Percentiles rank a stretch among this genome's conserved stretches.
phyloP scores from a whole-genome alignment of 2,797 vertebrate genomes.

The Eurystomus glaucurus region DNA sequence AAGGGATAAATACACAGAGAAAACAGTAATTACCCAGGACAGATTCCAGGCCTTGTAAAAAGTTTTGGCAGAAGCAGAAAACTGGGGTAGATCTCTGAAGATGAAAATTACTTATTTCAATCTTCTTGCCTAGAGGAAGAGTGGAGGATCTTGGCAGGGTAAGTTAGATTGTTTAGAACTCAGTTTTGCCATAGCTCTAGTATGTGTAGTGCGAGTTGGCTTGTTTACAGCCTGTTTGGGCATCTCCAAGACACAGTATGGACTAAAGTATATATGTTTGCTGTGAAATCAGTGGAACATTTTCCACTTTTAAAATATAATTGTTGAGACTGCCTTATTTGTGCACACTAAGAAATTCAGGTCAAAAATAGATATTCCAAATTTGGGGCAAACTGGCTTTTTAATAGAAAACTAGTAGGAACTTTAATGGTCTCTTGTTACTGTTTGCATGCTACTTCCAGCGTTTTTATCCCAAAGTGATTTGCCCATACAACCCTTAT shows the following conservation, averaged over 20 bases:
- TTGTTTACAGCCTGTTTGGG: background rate
- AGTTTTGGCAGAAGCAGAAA: background rate
- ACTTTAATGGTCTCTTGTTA: background rate
- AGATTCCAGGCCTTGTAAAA: background rate
- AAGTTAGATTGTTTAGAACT: background rate
- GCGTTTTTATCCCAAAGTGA: background rate
- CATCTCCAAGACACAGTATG: background rate
- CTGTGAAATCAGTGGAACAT: background rate
- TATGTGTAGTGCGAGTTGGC: background rate
- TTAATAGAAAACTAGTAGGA: background rate
- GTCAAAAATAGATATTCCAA: background rate
- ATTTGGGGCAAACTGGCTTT: background rate
- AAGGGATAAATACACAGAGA: background rate
- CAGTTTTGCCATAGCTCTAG: background rate
- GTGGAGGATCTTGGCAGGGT: background rate
- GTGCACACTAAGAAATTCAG: background rate
- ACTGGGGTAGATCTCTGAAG: background rate
- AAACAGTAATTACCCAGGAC: background rate
- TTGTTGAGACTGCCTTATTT: background rate
- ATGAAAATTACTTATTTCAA: background rate
- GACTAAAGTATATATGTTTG: background rate
- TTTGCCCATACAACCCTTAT: background rate
- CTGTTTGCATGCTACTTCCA: background rate
- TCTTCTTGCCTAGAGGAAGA: background rate
- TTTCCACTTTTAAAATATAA: background rate